Conservation (phyloP, 2,797 vertebrate genomes). For the Rhinophrynus dorsalis region DNA sequence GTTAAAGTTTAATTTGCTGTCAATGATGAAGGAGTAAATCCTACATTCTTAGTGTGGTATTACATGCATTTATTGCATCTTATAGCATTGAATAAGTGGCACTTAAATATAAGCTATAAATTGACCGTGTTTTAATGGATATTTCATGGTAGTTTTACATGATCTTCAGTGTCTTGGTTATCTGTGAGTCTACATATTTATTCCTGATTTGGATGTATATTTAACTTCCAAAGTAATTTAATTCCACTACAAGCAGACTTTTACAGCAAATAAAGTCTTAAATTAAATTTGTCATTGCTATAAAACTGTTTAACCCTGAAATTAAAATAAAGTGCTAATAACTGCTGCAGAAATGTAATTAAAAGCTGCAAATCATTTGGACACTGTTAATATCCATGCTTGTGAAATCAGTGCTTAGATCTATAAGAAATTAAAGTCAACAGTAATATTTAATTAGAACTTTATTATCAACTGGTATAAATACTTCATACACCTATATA, state of each 20-base stretch:
- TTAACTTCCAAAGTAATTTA: conserved; percentile 30
- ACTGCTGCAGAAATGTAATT: conserved; percentile 32
- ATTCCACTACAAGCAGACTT: conserved; percentile 22
- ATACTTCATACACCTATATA: too few relatives aligned
- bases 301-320: conserved; percentile 25
- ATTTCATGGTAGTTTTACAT: conserved; percentile 25
- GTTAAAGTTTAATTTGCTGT: conserved; percentile 5
- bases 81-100: not conserved
- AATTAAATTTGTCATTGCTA: conserved; percentile 20
- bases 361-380: conserved; percentile 36
- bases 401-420: too few relatives aligned
- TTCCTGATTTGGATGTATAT: not conserved
- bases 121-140: conserved; percentile 9
- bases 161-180: conserved; percentile 9
- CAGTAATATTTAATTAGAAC: too few relatives aligned
- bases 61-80: conserved; percentile 6
- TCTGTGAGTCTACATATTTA: conserved; percentile 18
- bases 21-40: conserved; percentile 1
- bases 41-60: conserved; percentile 2
- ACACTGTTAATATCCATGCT: conserved; percentile 27
- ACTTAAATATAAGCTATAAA: conserved; percentile 14
- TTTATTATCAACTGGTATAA: too few relatives aligned
- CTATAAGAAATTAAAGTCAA: too few relatives aligned
- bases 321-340: conserved; percentile 40
- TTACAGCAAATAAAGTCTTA: conserved; percentile 33